Percentiles rank a stretch among this genome's conserved stretches.
These are phyloP conservation scores for Pterophyllum scalare DNA, from an alignment of 2,113 vertebrate species.

Conservation along the genomic window DNA sequence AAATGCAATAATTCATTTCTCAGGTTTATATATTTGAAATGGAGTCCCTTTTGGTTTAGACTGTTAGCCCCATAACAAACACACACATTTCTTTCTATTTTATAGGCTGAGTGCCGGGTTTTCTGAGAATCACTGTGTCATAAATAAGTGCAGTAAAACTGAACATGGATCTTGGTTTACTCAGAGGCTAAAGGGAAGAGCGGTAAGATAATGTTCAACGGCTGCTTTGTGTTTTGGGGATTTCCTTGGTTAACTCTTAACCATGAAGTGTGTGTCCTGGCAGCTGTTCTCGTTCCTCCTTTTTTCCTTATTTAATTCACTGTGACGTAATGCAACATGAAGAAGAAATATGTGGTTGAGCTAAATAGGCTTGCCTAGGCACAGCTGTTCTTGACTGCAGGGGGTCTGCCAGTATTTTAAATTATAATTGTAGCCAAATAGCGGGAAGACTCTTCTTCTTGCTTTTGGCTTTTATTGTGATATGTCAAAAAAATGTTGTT, in stretches of 20 bases:
- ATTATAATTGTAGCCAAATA: slow-evolving; percentile 20
- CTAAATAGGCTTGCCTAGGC: slow-evolving; percentile 34
- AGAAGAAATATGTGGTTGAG: slow-evolving; percentile 48
- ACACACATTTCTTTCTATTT: not conserved
- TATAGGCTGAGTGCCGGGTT: not conserved
- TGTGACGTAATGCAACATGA: slow-evolving; percentile 22
- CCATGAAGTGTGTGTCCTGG: not conserved
- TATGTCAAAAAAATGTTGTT: not conserved
- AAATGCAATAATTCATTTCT: not conserved
- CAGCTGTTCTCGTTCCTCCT: slow-evolving; percentile 24
- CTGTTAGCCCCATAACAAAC: not conserved
- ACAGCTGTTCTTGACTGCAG: slow-evolving; percentile 55
- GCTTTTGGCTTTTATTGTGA: slow-evolving; percentile 16
- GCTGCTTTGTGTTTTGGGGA: not conserved
- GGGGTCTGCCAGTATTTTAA: slow-evolving; percentile 41
- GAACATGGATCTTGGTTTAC: not conserved
- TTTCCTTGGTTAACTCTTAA: slow-evolving; percentile 3
- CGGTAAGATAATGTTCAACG: not conserved
- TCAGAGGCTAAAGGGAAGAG: not conserved
- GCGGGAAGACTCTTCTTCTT: not conserved
- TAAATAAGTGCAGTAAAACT: slow-evolving; percentile 4
- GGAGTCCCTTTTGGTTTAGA: not conserved
- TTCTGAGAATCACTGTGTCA: not conserved
- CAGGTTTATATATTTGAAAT: not conserved
- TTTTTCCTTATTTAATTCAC: slow-evolving; percentile 25